Percentiles rank a stretch among this genome's conserved stretches.
phyloP scores from a whole-genome alignment of 2,888 invertebrate species.

The Punctoribates punctum region DNA sequence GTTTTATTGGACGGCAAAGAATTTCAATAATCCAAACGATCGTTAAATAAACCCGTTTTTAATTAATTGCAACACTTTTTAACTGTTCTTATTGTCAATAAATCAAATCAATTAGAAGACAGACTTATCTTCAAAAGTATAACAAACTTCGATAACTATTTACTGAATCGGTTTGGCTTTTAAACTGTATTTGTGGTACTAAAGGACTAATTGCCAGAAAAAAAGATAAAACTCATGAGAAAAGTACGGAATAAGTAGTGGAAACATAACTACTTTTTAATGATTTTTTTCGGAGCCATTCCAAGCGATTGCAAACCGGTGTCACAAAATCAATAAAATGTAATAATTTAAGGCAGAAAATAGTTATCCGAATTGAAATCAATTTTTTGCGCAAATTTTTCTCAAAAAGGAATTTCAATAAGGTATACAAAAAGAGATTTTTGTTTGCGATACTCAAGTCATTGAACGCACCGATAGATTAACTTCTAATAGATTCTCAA shows the following conservation, averaged over 20 bases:
- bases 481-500: constrained; percentile 9
- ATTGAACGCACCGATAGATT: background rate
- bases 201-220: background rate
- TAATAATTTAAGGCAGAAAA: background rate
- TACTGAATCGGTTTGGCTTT: background rate
- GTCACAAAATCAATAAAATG: constrained; percentile 12
- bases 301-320: background rate
- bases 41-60: background rate
- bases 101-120: constrained; percentile 9
- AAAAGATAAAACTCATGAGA: background rate
- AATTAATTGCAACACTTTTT: background rate
- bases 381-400: background rate
- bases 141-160: background rate
- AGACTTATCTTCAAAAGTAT: background rate
- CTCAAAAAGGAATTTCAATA: background rate
- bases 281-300: background rate
- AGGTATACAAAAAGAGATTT: background rate
- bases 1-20: background rate
- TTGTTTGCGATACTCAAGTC: background rate
- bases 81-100: background rate
- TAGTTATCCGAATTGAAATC: background rate
- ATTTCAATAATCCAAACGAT: background rate
- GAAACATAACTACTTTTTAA: background rate
- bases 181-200: background rate
- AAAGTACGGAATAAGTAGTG: background rate